Base-by-base conservation (phyloP, 2,888 invertebrate species). In the Hemicrepidius hirtus region DNA sequence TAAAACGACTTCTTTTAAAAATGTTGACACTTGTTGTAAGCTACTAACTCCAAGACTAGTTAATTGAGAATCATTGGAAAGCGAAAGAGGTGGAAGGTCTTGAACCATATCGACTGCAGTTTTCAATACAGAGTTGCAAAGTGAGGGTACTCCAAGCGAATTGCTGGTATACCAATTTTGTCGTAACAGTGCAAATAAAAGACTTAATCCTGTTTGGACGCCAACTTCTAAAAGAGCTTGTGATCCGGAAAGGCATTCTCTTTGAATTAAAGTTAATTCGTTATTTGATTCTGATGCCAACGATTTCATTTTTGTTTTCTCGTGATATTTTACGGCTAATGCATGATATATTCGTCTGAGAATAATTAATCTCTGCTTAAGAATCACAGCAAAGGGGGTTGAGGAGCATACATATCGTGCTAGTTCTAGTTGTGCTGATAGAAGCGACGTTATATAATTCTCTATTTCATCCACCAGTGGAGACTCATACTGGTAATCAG, bases 161-260 rank as follows among this genome's bases (percentile, higher is more conserved):
- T 81, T 83, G 73, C 86, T 85, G 37, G 85, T 85, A 76, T 87
- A 85, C 91, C 91, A 91, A 82, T 90, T 91, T 79, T 91, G 90
- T 75, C 86, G 85, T 18, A 92, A 84, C 24, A 91, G 82, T 6
- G 90, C 88, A 82, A 92, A 91, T 21, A 91, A 80, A 53, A 91
- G 83, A 72, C 88, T 89, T 5, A 91, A 85, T 0, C 90, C 91
- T 44, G 91, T 91, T 82, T 89, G 89, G 0, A 91, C 89, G 5
- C 90, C 90, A 77, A 92, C 87, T 85, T 91, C 91, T 50, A 91
- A 82, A 65, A 92, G 83, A 1, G 90, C 90, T 79, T 90, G 88
- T 40, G 88, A 87, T 37, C 88, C 88, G 46, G 83, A 82, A 37
- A 82, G 60, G 18, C 76, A 76, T 65, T 84, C 84, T 49, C 50